Conservation (phyloP, 1,140 invertebrate genomes). For the Trissolcus basalis region DNA sequence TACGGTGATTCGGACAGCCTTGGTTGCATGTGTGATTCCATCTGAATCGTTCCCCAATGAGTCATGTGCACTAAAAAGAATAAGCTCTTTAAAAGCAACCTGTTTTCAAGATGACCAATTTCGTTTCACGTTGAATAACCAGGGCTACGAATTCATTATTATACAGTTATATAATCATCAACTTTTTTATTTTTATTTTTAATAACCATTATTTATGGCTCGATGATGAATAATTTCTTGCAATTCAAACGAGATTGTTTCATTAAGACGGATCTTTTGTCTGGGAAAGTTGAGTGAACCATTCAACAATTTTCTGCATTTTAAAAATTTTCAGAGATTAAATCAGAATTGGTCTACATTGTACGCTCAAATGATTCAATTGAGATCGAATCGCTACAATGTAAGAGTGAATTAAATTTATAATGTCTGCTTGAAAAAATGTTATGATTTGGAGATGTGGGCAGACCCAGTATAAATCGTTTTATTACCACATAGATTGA, state of each 20-base stretch:
- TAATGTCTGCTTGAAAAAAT: slow-evolving; percentile 17
- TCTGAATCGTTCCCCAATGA: slow-evolving; percentile 34
- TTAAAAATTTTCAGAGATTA: no score
- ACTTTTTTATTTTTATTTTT: no score
- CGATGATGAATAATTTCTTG: no score
- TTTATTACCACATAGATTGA: no score
- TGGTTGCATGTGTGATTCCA: slow-evolving; percentile 29
- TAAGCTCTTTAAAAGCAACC: slow-evolving; percentile 16
- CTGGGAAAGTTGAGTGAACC: no score
- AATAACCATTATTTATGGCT: no score
- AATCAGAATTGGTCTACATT: slow-evolving; percentile 9
- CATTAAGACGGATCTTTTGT: no score
- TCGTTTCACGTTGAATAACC: slow-evolving; percentile 10
- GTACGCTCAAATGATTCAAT: slow-evolving; percentile 11
- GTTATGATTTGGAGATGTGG: slow-evolving; percentile 26
- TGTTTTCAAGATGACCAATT: slow-evolving; percentile 17
- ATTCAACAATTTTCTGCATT: no score
- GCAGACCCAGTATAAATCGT: slow-evolving; percentile 10
- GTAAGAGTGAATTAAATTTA: slow-evolving; percentile 22
- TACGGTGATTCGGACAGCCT: slow-evolving; percentile 23
- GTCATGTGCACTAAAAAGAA: slow-evolving; percentile 15
- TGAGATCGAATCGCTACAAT: slow-evolving; percentile 21
- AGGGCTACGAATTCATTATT: not conserved
- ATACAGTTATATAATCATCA: not conserved
- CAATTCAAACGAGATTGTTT: no score